Evolutionary conservation across 2,113 vertebrate species (phyloP).

Genomic region (Anas platyrhynchos): DNA sequence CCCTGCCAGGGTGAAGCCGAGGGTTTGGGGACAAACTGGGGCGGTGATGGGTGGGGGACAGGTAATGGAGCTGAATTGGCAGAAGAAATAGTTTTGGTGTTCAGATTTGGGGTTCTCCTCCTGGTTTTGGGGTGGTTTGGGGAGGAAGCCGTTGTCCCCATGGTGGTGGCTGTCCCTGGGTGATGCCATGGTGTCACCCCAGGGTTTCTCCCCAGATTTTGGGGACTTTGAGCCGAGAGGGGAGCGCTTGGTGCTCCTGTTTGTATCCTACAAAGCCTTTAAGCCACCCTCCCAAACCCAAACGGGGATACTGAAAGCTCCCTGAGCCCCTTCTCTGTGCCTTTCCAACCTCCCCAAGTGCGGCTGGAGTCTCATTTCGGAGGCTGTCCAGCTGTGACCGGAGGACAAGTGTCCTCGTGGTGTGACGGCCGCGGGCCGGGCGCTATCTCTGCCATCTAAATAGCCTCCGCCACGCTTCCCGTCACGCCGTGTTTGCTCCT

Average conservation of each 20-base stretch:
- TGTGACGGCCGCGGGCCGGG: background rate
- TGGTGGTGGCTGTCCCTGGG: too few relatives aligned
- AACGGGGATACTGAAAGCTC: background rate
- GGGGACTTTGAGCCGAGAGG: background rate
- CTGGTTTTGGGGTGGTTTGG: rapidly evolving
- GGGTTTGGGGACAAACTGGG: rapidly evolving
- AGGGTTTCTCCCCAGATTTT: background rate
- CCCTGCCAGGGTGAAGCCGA: background rate
- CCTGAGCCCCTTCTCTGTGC: background rate
- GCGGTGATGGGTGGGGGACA: background rate
- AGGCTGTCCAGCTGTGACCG: background rate
- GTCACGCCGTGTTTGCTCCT: background rate
- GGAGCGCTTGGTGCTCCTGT: rapidly evolving
- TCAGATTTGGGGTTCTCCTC: background rate
- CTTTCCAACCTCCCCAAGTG: background rate
- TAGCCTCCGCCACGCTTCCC: background rate
- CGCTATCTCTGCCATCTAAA: background rate
- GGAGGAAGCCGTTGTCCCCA: background rate
- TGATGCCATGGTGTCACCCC: background rate
- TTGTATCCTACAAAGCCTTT: background rate
- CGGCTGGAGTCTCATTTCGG: background rate
- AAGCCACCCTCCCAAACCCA: background rate
- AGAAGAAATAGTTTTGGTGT: rapidly evolving
- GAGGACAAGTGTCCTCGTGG: background rate
- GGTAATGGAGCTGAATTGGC: rapidly evolving